A percentile compares a stretch with the other conserved stretches of the same genome.
Conservation (phyloP, 2,113 vertebrate genomes). For the Glareola pratincola region DNA sequence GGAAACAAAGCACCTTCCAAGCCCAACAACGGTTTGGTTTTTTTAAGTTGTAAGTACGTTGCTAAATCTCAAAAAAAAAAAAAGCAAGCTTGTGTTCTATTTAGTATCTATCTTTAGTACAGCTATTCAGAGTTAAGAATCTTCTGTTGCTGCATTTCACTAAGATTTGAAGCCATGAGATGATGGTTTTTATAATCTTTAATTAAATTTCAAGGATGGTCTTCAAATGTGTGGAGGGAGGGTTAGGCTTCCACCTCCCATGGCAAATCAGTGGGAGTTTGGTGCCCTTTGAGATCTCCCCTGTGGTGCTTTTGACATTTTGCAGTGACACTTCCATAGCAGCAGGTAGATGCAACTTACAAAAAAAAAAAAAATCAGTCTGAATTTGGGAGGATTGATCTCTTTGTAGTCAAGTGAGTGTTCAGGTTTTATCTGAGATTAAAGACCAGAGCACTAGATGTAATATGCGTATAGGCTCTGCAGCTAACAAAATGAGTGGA, state of each 20-base stretch:
- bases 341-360: background rate
- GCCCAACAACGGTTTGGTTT: rapidly evolving
- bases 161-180: background rate
- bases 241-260: background rate
- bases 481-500: background rate
- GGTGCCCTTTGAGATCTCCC: background rate
- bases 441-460: background rate
- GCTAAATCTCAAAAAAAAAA: background rate
- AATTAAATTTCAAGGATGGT: background rate
- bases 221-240: background rate
- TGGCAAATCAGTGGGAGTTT: background rate
- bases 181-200: background rate
- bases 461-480: background rate
- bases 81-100: background rate
- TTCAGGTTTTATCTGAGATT: background rate
- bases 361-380: rapidly evolving
- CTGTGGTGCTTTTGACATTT: background rate
- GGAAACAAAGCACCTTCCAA: background rate
- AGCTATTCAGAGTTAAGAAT: background rate
- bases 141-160: background rate
- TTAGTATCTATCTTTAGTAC: background rate
- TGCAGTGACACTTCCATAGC: background rate
- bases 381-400: background rate
- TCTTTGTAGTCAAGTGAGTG: background rate
- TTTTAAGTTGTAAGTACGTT: background rate